Evolutionary conservation across 2,888 invertebrate species (phyloP).

Genomic region (Lithophane socia): DNA sequence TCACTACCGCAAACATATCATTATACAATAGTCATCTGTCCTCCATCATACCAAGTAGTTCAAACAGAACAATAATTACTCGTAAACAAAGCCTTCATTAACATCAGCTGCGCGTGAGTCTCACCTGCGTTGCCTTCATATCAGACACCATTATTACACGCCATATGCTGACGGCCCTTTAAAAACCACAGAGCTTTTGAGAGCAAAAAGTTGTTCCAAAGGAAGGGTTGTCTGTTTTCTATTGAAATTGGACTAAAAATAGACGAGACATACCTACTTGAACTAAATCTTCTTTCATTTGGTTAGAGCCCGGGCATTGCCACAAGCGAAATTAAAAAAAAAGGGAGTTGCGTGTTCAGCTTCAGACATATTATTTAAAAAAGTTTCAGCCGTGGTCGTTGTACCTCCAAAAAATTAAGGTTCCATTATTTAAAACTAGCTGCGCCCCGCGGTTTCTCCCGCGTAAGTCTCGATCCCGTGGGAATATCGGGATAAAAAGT

Average conservation of each 20-base stretch:
- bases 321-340: not conserved
- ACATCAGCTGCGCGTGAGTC: constrained; percentile 62
- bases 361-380: too few relatives aligned
- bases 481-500: too few relatives aligned
- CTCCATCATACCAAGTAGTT: not conserved
- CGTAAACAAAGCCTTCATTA: constrained; percentile 60
- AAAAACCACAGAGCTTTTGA: constrained; percentile 32
- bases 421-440: not conserved
- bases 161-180: constrained; percentile 54
- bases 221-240: constrained; percentile 36
- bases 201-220: constrained; percentile 29
- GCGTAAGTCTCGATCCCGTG: too few relatives aligned
- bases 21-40: constrained; percentile 52
- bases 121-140: constrained; percentile 60
- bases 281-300: not conserved
- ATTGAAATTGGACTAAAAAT: constrained; percentile 34
- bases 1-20: constrained; percentile 38
- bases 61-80: constrained; percentile 45
- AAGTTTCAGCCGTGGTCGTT: not conserved
- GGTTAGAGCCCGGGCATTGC: not conserved
- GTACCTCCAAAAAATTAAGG: not conserved
- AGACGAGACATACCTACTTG: not conserved
- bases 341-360: not conserved
- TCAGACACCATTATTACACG: constrained; percentile 50
- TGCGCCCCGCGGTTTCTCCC: too few relatives aligned